phyloP scores from a whole-genome alignment of 2,888 invertebrate species.

The Sphecodes monilicornis region DNA sequence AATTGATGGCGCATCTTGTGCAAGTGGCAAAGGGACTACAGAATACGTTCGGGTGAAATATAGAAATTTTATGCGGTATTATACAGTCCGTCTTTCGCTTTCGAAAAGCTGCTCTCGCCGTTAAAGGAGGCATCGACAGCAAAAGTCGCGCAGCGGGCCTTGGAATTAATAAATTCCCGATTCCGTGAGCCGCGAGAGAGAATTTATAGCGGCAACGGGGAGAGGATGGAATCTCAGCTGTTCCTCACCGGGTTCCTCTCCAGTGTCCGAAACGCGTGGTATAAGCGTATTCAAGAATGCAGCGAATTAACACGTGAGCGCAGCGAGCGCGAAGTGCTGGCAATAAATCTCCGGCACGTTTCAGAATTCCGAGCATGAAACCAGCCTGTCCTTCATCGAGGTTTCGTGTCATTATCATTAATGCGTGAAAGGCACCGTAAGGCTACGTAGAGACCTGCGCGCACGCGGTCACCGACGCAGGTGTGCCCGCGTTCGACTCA shows the following conservation, averaged over 20 bases:
- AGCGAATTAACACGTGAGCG: conserved; percentile 64
- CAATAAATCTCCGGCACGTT: conserved; percentile 70
- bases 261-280: conserved; percentile 25
- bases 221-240: conserved; percentile 40
- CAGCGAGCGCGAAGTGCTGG: conserved; percentile 55
- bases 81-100: conserved; percentile 27
- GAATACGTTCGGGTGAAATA: background rate
- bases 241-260: conserved; percentile 30
- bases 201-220: conserved; percentile 49
- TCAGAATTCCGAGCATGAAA: conserved; percentile 69
- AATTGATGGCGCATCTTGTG: background rate
- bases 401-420: conserved; percentile 72
- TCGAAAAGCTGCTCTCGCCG: background rate
- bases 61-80: conserved; percentile 10
- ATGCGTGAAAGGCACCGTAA: conserved; percentile 69
- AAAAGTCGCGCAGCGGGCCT: conserved; percentile 19
- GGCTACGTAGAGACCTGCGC: conserved; percentile 42
- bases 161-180: conserved; percentile 49
- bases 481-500: conserved; percentile 47
- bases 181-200: conserved; percentile 45
- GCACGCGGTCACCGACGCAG: conserved; percentile 46
- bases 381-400: conserved; percentile 70
- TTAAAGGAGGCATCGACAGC: conserved; percentile 3
- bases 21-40: background rate
- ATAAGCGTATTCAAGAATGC: conserved; percentile 47